These are phyloP conservation scores for Pseudopodoces humilis DNA, from an alignment of 2,113 vertebrate genomes.

Conservation along the genomic window DNA sequence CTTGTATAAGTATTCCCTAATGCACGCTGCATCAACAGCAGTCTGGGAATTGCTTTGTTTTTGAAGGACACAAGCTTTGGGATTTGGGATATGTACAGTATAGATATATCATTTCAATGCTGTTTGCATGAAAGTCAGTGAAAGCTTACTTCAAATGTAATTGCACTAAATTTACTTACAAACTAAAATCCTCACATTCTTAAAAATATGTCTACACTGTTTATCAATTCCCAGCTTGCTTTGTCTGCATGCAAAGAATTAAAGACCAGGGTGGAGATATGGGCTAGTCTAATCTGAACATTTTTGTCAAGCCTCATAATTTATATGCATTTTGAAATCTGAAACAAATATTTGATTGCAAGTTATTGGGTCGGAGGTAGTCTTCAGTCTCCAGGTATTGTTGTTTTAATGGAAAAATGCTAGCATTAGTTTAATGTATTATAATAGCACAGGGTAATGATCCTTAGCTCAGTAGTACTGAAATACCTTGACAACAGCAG, in stretches of 20 bases:
- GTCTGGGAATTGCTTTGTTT: neutral
- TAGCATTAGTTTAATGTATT: conserved; percentile 63
- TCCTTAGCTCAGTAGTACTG: conserved; percentile 55
- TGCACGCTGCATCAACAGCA: neutral
- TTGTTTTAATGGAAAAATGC: conserved; percentile 57
- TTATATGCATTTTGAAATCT: conserved; percentile 2
- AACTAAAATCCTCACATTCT: neutral
- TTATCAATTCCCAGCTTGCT: neutral
- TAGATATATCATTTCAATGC: neutral
- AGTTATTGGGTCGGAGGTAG: conserved; percentile 18
- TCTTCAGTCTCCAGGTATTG: conserved; percentile 28
- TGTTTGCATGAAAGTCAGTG: neutral
- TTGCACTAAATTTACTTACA: neutral
- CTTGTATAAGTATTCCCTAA: neutral
- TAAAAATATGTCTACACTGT: neutral
- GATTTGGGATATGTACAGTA: neutral
- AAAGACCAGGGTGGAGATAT: neutral
- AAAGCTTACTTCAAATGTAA: neutral
- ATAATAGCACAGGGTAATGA: conserved; percentile 65
- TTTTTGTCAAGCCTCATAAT: neutral
- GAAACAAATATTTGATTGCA: conserved; percentile 55
- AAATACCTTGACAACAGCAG: conserved; percentile 61
- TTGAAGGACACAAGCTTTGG: conserved; percentile 16
- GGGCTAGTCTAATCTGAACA: neutral
- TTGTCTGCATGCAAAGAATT: neutral